A percentile compares a stretch with the other conserved stretches of the same genome.
These are phyloP conservation scores for Pristionchus arcanus DNA, from an alignment of 2,888 invertebrate genomes.

Conservation along the genomic window DNA sequence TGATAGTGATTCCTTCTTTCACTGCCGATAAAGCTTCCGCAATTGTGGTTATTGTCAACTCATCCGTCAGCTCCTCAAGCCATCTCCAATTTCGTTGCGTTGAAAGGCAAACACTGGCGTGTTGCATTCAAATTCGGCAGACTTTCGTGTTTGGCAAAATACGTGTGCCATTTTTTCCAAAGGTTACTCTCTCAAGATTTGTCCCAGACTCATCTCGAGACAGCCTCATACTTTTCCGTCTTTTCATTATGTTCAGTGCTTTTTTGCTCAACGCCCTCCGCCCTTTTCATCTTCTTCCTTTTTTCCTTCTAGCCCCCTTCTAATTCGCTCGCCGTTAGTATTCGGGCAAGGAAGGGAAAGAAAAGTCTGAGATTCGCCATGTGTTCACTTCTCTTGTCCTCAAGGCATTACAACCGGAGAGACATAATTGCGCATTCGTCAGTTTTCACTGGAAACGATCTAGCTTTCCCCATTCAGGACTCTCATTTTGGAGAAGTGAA, in stretches of 20 bases:
- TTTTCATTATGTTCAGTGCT: conserved; percentile 39
- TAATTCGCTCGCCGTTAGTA: conserved; percentile 28
- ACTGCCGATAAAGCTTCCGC: conserved; percentile 7
- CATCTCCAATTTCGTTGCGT: conserved; percentile 18
- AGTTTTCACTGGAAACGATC: background rate
- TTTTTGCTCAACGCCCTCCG: background rate
- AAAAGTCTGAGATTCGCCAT: conserved; percentile 22
- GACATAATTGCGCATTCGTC: background rate
- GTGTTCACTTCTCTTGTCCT: background rate
- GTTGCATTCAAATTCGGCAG: conserved; percentile 7
- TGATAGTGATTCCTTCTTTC: background rate
- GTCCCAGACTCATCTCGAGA: background rate
- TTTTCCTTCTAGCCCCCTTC: conserved; percentile 28
- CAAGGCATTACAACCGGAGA: background rate
- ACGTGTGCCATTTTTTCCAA: background rate
- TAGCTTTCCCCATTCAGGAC: background rate
- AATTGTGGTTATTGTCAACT: background rate
- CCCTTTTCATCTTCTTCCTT: conserved; percentile 10
- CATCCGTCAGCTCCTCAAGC: background rate
- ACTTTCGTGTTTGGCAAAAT: background rate
- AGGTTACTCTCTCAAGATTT: background rate
- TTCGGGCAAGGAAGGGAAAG: background rate
- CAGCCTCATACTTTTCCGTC: background rate
- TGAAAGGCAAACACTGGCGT: background rate
- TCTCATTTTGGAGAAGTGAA: background rate